Percentiles rank a stretch among this genome's conserved stretches.
Evolutionary conservation across 2,888 invertebrate genomes (phyloP).

Genomic region (Acanthoscelides obtectus): DNA sequence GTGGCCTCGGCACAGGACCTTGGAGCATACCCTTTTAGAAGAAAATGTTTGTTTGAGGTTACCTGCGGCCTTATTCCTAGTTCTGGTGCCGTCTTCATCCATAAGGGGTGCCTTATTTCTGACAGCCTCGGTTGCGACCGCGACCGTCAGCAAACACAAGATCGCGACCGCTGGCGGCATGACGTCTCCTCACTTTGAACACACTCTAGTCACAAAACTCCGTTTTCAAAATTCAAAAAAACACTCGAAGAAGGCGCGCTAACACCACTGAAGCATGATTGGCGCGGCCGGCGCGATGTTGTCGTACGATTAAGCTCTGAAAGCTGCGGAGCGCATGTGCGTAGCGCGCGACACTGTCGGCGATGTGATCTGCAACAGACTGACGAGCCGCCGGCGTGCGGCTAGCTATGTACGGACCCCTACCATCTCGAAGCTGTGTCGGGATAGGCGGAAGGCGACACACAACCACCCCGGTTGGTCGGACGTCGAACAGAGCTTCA

Average conservation of each 20-base stretch:
- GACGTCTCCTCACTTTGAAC: neutral
- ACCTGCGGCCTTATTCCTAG: conserved; percentile 42
- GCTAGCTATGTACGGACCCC: neutral
- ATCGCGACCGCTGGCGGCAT: neutral
- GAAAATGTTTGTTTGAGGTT: conserved; percentile 16
- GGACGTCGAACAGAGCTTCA: neutral
- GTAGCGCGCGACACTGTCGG: neutral
- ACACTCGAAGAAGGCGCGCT: neutral
- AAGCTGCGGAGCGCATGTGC: neutral
- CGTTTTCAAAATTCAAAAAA: neutral
- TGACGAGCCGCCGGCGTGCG: neutral
- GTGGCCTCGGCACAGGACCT: too few relatives aligned
- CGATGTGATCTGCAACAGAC: neutral
- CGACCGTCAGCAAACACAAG: neutral
- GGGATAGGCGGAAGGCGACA: neutral
- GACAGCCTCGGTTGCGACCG: conserved; percentile 18
- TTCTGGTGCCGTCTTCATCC: conserved; percentile 36
- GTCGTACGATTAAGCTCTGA: neutral
- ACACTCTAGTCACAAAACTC: neutral
- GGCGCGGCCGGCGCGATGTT: neutral
- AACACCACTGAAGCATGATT: neutral
- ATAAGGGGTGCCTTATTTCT: conserved; percentile 40
- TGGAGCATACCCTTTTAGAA: too few relatives aligned
- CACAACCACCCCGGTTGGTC: neutral
- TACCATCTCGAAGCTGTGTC: neutral